Conservation (phyloP, 2,113 vertebrate genomes). For the Argyrosomus japonicus region DNA sequence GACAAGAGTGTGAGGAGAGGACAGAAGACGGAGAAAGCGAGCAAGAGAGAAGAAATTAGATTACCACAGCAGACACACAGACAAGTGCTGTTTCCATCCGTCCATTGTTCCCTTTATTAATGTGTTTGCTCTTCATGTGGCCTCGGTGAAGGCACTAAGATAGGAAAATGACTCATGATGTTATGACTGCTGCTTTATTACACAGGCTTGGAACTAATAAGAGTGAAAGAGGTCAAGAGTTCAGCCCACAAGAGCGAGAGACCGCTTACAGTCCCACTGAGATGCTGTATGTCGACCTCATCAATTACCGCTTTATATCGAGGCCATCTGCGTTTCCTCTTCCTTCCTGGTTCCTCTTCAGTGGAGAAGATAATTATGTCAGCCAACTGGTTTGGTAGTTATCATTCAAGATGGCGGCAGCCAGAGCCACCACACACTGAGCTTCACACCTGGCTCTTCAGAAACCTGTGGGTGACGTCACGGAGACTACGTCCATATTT, state of each 20-base stretch:
- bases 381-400: neutral
- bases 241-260: neutral
- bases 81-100: slow-evolving; percentile 26
- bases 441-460: no score
- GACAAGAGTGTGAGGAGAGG: slow-evolving; percentile 41
- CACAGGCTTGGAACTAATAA: slow-evolving; percentile 9
- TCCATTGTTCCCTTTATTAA: slow-evolving; percentile 7
- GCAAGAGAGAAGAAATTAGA: slow-evolving; percentile 29
- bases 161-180: slow-evolving; percentile 13
- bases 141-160: slow-evolving; percentile 19
- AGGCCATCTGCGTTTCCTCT: neutral
- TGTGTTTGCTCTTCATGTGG: slow-evolving; percentile 23
- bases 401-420: neutral
- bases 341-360: neutral
- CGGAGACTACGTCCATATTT: no score
- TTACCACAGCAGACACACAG: slow-evolving; percentile 25
- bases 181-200: slow-evolving; percentile 6
- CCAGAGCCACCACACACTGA: no score
- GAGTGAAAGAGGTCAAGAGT: slow-evolving; percentile 15
- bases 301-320: neutral
- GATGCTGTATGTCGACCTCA: neutral
- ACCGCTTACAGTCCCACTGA: neutral
- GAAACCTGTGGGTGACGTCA: no score
- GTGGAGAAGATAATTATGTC: neutral
- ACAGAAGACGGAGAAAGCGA: slow-evolving; percentile 1